Evolutionary conservation across 2,113 vertebrate genomes (phyloP).

Genomic region (Mystacornis crossleyi): DNA sequence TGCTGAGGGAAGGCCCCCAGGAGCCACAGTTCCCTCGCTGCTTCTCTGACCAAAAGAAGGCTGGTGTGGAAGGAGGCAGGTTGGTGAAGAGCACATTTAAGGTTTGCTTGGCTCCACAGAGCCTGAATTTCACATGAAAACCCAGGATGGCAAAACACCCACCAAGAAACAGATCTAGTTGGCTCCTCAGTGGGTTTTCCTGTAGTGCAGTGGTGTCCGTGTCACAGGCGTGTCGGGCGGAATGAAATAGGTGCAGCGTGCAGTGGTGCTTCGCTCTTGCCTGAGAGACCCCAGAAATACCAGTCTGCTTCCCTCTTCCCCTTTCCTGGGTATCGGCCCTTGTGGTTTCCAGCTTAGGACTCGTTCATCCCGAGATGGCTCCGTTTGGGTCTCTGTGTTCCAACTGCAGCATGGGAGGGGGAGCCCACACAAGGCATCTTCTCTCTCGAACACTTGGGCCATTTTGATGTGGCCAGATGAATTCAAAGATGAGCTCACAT

Average conservation of each 20-base stretch:
- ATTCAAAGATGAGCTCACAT: constrained; percentile 48
- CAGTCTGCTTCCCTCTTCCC: neutral
- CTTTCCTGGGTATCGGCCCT: neutral
- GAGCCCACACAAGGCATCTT: constrained; percentile 19
- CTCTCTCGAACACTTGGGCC: constrained; percentile 4
- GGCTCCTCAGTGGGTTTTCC: neutral
- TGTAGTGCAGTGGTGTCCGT: neutral
- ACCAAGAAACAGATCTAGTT: neutral
- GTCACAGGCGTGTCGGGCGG: neutral
- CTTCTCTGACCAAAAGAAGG: neutral
- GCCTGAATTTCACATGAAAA: neutral
- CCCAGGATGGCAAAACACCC: neutral
- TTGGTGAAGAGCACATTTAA: neutral
- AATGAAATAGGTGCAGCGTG: neutral
- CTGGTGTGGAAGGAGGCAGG: neutral
- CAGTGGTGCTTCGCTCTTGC: neutral
- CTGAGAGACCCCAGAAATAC: neutral
- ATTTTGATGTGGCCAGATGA: neutral
- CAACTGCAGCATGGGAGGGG: neutral
- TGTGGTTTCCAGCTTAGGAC: constrained; percentile 20
- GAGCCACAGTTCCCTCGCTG: neutral
- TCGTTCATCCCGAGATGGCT: constrained; percentile 8
- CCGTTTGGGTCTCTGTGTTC: neutral
- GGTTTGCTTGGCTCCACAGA: neutral
- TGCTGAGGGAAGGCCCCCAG: neutral